Percentiles rank a stretch among this genome's conserved stretches.
Conservation (phyloP, 2,888 invertebrate species). For the Platycheirus albimanus region DNA sequence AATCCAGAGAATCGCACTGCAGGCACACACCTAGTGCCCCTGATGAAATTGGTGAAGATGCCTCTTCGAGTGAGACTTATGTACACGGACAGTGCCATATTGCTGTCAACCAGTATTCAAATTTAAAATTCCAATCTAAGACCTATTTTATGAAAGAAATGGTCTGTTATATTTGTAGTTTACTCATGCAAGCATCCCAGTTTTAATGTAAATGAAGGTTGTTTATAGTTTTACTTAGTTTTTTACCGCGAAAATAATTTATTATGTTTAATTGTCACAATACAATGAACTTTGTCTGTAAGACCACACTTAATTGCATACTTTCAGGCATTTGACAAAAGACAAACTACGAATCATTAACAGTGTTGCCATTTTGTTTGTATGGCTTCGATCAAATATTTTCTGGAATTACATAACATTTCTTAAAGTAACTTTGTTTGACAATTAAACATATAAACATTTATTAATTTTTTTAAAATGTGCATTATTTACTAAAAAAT, state of each 20-base stretch:
- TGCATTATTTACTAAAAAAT: slow-evolving; percentile 67
- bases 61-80: too few species aligned
- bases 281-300: neutral
- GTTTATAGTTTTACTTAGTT: slow-evolving; percentile 68
- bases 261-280: slow-evolving; percentile 68
- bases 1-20: too few species aligned
- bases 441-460: slow-evolving; percentile 74
- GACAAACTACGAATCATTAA: neutral
- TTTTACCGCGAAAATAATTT: slow-evolving; percentile 26
- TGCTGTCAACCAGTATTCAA: too few species aligned
- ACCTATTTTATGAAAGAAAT: slow-evolving; percentile 2
- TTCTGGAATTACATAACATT: slow-evolving; percentile 3
- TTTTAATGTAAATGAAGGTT: slow-evolving; percentile 12
- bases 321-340: slow-evolving; percentile 10
- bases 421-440: slow-evolving; percentile 27
- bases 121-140: neutral
- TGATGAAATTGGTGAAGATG: too few species aligned
- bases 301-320: slow-evolving; percentile 30
- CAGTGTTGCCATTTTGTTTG: slow-evolving; percentile 4
- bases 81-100: too few species aligned
- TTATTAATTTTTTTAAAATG: slow-evolving; percentile 54
- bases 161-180: slow-evolving; percentile 1
- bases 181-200: slow-evolving; percentile 73
- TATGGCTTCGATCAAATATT: neutral
- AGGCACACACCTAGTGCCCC: too few species aligned